Base-by-base conservation (phyloP, 2,888 invertebrate species). In the Alentia gelatinosa region DNA sequence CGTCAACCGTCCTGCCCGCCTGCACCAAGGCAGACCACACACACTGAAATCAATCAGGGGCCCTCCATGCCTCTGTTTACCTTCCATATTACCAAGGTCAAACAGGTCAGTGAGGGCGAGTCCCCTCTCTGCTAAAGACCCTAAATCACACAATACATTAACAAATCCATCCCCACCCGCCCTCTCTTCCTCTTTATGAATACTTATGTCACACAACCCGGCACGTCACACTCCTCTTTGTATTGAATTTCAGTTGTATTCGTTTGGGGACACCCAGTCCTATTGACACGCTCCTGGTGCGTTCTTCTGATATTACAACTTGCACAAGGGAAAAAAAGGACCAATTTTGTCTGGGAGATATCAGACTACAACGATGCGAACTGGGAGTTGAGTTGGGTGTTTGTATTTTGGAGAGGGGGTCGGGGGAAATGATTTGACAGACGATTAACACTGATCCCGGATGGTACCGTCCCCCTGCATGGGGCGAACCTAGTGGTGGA, bases 141-240 rank as follows among this genome's bases (percentile, higher is more conserved):
- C 86, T 86, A 86, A 86, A 86, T 86, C 86, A 86, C 50, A 47
- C 50, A 86, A 86, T 86, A 50, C 86, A 86, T 47, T 86, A 86
- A 86, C 47, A 86, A 86, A 86, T 42, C 86, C 50, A 23, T 23
- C 79, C 37, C n/a, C 35, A 79, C 79, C 37, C 39, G 79, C 9
- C 39, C 9, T 15, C 39, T 35, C n/a, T 79, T 39, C 12, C 37
- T 39, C 79, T 26, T 39, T 39, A 79, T 79, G 79, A 79, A 79
- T 79, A 79, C 79, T 79, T 79, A 79, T 79, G 79, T 79, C 26
- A 35, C 23, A 33, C 74, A 26, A 56, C 23, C 56, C n/a, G n/a
- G n/a, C n/a, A n/a, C n/a, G n/a, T n/a, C n/a, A n/a, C n/a, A n/a
- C n/a, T n/a, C n/a, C n/a, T n/a, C n/a, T n/a, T n/a, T n/a, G n/a